phyloP scores from a whole-genome alignment of 2,888 invertebrate species.

The Drosophila histrio region DNA sequence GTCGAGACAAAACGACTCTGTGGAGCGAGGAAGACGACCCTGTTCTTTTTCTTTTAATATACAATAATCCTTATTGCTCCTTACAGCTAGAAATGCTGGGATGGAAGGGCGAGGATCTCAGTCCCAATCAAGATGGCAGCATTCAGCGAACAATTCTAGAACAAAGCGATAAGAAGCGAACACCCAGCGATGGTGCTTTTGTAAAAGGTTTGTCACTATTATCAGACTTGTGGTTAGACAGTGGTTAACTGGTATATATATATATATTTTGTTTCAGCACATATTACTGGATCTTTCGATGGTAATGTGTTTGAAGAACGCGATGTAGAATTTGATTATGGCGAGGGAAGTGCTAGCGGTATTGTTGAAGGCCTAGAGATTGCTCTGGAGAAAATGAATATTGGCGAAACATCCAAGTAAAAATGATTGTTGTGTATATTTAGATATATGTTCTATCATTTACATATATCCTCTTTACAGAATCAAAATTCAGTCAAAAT shows the following conservation, averaged over 20 bases:
- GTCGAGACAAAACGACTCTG: too few relatives aligned
- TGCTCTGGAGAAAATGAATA: conserved; percentile 91
- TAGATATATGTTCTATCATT: not conserved
- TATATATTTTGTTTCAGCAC: conserved; percentile 52
- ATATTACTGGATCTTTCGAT: conserved; percentile 75
- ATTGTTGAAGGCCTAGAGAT: conserved; percentile 93
- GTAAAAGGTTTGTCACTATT: conserved; percentile 88
- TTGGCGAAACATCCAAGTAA: conserved; percentile 89
- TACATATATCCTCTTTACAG: conserved; percentile 61
- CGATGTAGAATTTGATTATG: conserved; percentile 92
- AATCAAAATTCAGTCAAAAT: conserved; percentile 89
- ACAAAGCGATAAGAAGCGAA: conserved; percentile 89
- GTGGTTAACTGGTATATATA: not conserved
- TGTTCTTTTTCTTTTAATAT: not conserved
- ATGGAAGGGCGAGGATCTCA: conserved; percentile 95
- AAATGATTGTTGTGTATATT: not conserved
- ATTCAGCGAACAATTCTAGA: conserved; percentile 90
- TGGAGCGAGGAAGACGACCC: too few relatives aligned
- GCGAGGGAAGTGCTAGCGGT: conserved; percentile 91
- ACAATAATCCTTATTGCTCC: not conserved
- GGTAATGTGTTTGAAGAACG: conserved; percentile 87
- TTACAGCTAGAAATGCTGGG: conserved; percentile 92
- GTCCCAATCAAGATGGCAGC: conserved; percentile 92
- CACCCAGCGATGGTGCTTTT: conserved; percentile 92
- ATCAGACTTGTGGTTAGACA: conserved; percentile 12